Conservation (phyloP, 2,113 vertebrate genomes). For the Sminthopsis crassicaudata region DNA sequence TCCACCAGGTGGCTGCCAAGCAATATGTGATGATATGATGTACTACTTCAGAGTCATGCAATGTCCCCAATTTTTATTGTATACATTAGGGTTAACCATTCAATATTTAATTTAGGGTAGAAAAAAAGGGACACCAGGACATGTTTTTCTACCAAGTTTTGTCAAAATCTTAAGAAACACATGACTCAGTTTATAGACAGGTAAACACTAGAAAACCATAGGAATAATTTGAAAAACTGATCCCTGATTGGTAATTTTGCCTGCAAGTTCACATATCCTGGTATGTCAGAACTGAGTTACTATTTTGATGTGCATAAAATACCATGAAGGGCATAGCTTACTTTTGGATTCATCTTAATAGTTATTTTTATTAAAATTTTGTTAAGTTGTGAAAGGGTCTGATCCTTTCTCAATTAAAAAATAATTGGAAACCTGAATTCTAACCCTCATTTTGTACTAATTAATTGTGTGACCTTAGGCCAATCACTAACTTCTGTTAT, state of each 20-base stretch:
- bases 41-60: background rate
- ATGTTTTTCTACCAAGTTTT: constrained; percentile 42
- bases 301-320: constrained; percentile 25
- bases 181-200: constrained; percentile 26
- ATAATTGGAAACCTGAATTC: background rate
- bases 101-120: background rate
- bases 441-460: background rate
- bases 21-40: background rate
- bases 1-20: constrained; percentile 81
- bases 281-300: background rate
- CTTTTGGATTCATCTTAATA: constrained; percentile 1
- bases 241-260: constrained; percentile 9
- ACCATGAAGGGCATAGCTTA: background rate
- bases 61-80: background rate
- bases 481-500: background rate
- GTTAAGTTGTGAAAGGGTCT: background rate
- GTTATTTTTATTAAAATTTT: background rate
- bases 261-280: background rate
- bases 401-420: background rate
- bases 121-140: background rate
- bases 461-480: background rate
- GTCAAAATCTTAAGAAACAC: background rate
- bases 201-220: background rate
- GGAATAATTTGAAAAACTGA: background rate
- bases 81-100: background rate